Evolutionary conservation across 92 coral and sea anemone species (phyloP), one percentile per base, ranked within the genome.

Genomic region (Plumapathes pennacea): DNA sequence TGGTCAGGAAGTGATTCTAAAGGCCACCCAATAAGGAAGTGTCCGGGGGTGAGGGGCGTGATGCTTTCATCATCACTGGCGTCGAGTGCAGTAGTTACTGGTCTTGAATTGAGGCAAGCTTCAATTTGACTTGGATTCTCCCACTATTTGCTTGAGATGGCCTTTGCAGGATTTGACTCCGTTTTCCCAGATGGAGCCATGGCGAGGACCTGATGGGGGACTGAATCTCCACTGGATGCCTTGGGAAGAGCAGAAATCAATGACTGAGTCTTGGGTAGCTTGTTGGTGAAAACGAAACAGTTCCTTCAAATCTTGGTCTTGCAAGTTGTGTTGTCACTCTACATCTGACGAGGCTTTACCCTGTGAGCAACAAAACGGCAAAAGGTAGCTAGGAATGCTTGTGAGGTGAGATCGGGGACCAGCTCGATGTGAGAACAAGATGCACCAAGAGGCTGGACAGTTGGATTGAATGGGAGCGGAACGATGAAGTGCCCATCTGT

Each of bases 111-210:
- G 46, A 69, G 57, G 66, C 80, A 71, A 43, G 80, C 85, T 55
- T 83, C 89, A 18, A 83, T 83, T 38, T 76, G 89, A 37, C 75
- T 62, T 69, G 32, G 38, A 40, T 54, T 82, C 76, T 2, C 89
- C 77, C 10, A 82, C 79, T 1, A 82, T 62, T n/a, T n/a, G n/a
- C n/a, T 67, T 72, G 20, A 80, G 52, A 47, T 80, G 71, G 14
- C 17, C 50, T 23, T 80, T 73, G 45, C 69, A 64, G 57, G 76
- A 62, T 32, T 72, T 80, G 28, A 72, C 81, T 13, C 75, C 80
- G 7, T 56, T 64, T 34, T 80, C 86, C 86, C 86, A 80, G 24
- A 80, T 69, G 3, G 70, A 64, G 13, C 86, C 86, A 63, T 52
- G 68, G 34, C 71, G 86, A 17, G 74, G 67, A 30, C 70, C 69